phyloP scores from a whole-genome alignment of 1,140 invertebrate species.

The Aphelenchoides besseyi region DNA sequence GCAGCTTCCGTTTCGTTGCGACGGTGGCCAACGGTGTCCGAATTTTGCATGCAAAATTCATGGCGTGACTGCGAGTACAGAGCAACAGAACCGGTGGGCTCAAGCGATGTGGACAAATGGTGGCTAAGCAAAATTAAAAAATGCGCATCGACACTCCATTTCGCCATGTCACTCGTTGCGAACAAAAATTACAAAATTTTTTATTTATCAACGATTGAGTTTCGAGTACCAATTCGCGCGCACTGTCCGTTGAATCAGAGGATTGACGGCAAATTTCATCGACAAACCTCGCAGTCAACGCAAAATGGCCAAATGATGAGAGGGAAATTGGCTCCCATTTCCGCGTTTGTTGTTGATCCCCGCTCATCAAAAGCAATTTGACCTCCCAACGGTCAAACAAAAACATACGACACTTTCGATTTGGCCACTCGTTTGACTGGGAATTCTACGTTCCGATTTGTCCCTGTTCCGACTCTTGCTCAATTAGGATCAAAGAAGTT shows the following conservation, averaged over 20 bases:
- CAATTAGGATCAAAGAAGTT: conserved; percentile 4
- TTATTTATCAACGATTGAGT: too few species aligned
- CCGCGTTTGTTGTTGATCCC: neutral
- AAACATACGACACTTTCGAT: neutral
- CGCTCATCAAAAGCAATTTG: too few species aligned
- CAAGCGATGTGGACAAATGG: neutral
- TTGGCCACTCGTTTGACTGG: neutral
- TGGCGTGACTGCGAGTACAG: neutral
- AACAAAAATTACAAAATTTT: too few species aligned
- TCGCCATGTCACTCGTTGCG: neutral
- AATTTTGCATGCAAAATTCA: conserved; percentile 3
- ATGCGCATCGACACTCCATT: neutral
- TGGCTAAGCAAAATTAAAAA: neutral
- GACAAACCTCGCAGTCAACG: too few species aligned
- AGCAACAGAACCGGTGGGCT: conserved; percentile 1
- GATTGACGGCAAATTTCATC: too few species aligned
- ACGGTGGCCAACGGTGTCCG: too few species aligned
- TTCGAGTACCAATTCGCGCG: too few species aligned
- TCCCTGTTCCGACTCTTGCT: neutral
- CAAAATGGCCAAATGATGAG: neutral
- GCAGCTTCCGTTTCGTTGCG: too few species aligned
- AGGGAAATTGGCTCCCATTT: neutral
- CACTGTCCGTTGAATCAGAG: too few species aligned
- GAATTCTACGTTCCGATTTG: too few species aligned
- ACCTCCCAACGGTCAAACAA: neutral